Evolutionary conservation across 2,113 vertebrate species (phyloP).

Genomic region (Coptodon rendalli): DNA sequence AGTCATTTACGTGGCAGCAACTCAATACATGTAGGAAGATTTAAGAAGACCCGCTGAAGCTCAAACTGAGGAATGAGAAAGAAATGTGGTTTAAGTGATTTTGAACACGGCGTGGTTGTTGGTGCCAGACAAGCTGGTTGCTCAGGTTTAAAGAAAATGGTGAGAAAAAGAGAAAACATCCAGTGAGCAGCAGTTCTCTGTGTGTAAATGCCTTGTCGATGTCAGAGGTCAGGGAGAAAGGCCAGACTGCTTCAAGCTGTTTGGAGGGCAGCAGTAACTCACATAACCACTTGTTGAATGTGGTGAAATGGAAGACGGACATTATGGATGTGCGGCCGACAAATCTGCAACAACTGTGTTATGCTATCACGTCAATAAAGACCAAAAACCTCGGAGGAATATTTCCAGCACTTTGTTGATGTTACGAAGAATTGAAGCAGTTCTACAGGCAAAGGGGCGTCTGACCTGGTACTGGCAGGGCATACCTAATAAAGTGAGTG

Average conservation of each 20-base stretch:
- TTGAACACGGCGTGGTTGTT: neutral
- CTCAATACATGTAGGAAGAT: neutral
- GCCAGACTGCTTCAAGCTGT: neutral
- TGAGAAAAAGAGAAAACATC: neutral
- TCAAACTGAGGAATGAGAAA: neutral
- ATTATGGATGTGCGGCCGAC: neutral
- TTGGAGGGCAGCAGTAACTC: neutral
- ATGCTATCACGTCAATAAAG: neutral
- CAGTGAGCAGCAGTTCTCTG: neutral
- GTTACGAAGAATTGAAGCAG: neutral
- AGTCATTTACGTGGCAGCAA: neutral
- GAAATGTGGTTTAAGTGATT: neutral
- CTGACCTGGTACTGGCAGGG: neutral
- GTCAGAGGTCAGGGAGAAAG: neutral
- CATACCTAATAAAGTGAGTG: neutral
- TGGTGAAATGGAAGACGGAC: neutral
- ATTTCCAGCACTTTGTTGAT: neutral
- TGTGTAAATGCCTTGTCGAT: neutral
- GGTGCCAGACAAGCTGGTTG: neutral
- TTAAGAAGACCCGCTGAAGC: neutral
- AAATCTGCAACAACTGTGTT: neutral
- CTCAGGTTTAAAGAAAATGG: neutral
- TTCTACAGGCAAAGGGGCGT: neutral
- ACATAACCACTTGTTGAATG: neutral
- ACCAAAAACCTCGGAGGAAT: neutral